Conservation (phyloP, 2,797 vertebrate genomes). For the Pachyuromys duprasi region DNA sequence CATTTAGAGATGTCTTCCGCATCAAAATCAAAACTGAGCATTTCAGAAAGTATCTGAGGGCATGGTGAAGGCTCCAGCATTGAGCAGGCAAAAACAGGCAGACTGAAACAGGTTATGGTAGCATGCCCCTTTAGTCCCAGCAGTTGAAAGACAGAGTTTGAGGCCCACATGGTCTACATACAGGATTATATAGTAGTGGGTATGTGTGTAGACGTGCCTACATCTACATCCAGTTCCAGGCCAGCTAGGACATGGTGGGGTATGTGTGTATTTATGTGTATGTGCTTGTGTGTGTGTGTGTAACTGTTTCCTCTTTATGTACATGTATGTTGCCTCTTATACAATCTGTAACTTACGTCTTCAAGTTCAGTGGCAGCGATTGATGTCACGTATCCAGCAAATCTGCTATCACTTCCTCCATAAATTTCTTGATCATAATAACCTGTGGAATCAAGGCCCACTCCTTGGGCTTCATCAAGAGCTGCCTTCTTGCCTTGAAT, state of each 20-base stretch:
- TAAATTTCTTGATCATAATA: conserved; percentile 99
- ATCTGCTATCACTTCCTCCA: conserved; percentile 97
- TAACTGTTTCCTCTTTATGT: no score
- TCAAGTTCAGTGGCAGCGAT: conserved; percentile 99
- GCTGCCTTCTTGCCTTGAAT: conserved; percentile 98
- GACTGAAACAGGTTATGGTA: neutral
- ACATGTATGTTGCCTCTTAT: no score
- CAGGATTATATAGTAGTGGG: neutral
- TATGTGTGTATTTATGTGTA: neutral
- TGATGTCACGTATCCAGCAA: conserved; percentile 98
- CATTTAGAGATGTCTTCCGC: neutral
- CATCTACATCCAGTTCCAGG: neutral
- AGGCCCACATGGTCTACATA: neutral
- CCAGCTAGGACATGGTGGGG: neutral
- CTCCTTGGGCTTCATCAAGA: conserved; percentile 95
- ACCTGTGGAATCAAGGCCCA: conserved; percentile 98
- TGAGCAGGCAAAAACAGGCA: neutral
- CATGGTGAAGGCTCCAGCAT: neutral
- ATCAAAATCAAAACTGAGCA: neutral
- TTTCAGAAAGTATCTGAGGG: neutral
- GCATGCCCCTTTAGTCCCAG: neutral
- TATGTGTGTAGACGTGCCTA: neutral
- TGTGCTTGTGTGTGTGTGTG: neutral
- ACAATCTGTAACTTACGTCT: conserved; percentile 91
- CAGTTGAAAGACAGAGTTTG: neutral